phyloP scores from a whole-genome alignment of 2,113 vertebrate species.

The Nyctereutes procyonoides region DNA sequence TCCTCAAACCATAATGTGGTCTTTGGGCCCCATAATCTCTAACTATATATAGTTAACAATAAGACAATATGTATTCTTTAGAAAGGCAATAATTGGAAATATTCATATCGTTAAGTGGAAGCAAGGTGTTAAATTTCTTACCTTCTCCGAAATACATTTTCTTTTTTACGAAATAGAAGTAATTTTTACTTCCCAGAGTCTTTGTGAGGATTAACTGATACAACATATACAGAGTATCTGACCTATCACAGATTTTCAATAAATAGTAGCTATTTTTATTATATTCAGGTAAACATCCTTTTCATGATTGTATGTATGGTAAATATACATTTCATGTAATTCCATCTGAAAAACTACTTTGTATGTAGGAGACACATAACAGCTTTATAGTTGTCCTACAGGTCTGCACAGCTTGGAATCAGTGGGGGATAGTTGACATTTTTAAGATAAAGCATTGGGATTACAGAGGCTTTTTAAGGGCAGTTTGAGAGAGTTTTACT shows the following conservation, averaged over 20 bases:
- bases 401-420: neutral
- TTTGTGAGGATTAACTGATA: conserved; percentile 10
- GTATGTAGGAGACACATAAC: neutral
- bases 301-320: neutral
- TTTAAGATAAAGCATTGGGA: neutral
- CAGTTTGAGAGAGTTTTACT: neutral
- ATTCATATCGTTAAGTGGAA: neutral
- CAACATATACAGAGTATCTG: neutral
- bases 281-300: neutral
- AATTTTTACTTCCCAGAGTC: neutral
- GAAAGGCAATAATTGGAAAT: neutral
- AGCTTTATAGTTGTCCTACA: neutral
- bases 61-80: neutral
- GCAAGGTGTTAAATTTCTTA: neutral
- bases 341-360: neutral
- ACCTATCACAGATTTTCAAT: neutral
- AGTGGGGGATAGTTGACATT: neutral
- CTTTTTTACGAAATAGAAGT: neutral
- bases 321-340: neutral
- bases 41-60: neutral
- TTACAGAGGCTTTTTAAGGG: neutral
- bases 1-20: neutral
- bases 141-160: neutral
- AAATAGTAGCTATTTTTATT: neutral
- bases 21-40: neutral